Evolutionary conservation across 2,888 invertebrate genomes (phyloP).

Genomic region (Pterostichus niger): DNA sequence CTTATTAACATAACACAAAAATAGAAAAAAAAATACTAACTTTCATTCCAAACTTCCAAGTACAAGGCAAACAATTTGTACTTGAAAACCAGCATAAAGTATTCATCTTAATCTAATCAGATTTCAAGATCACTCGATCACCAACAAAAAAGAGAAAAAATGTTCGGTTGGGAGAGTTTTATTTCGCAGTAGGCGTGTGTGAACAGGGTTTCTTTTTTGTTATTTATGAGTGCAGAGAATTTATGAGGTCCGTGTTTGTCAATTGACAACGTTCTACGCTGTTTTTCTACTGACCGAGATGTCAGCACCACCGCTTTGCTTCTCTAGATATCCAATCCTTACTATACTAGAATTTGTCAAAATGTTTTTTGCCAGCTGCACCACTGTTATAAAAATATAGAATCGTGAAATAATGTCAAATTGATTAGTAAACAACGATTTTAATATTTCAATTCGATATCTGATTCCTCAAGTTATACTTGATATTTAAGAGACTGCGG

Average conservation of each 20-base stretch:
- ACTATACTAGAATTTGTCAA: background rate
- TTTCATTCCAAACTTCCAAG: constrained; percentile 3
- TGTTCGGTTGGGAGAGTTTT: constrained; percentile 36
- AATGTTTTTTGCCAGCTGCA: background rate
- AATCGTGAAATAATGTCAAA: too few species aligned
- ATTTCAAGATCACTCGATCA: constrained; percentile 44
- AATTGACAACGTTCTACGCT: constrained; percentile 35
- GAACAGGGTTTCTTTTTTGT: constrained; percentile 37
- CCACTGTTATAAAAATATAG: too few species aligned
- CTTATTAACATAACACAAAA: constrained; percentile 19
- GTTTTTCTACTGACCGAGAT: constrained; percentile 42
- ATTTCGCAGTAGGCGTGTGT: constrained; percentile 38
- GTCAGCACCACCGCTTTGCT: constrained; percentile 10
- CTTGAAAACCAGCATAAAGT: constrained; percentile 1
- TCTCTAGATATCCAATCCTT: constrained; percentile 1
- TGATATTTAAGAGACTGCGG: too few species aligned
- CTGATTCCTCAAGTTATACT: too few species aligned
- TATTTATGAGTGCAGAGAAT: constrained; percentile 35
- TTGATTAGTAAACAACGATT: too few species aligned
- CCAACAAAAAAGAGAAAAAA: constrained; percentile 36
- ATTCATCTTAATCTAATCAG: constrained; percentile 36
- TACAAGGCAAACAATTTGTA: constrained; percentile 33
- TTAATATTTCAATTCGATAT: too few species aligned
- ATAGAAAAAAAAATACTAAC: background rate
- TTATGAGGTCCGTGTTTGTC: constrained; percentile 45